Conservation (phyloP, 2,888 invertebrate genomes). For the Drosophila borborema region DNA sequence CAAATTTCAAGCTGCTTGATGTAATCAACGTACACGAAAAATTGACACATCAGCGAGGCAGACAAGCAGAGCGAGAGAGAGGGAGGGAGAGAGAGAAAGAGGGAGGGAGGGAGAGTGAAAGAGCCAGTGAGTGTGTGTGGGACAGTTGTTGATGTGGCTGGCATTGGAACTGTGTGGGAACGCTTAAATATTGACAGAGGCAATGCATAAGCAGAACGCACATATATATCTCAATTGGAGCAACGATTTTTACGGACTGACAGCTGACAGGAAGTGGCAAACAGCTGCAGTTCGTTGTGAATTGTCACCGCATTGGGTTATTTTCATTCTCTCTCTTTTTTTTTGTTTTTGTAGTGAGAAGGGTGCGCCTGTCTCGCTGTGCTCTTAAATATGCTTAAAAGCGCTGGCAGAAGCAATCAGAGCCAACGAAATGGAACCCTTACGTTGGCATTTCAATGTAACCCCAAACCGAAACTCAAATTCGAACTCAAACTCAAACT, state of each 20-base stretch:
- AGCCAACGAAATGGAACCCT: constrained; percentile 70
- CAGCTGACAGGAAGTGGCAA: constrained; percentile 70
- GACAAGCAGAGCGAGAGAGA: background rate
- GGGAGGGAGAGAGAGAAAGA: background rate
- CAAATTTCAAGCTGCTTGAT: constrained; percentile 2
- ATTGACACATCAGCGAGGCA: constrained; percentile 31
- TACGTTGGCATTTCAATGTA: constrained; percentile 69
- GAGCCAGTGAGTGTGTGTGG: background rate
- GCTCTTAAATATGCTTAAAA: constrained; percentile 35
- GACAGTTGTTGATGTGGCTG: background rate
- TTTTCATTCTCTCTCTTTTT: background rate
- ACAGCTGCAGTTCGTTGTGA: constrained; percentile 61
- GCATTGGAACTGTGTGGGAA: constrained; percentile 2
- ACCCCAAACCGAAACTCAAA: background rate
- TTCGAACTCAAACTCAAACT: constrained; percentile 5
- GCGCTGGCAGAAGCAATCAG: constrained; percentile 60
- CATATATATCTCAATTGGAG: constrained; percentile 3
- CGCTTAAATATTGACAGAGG: constrained; percentile 59
- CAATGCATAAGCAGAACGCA: background rate
- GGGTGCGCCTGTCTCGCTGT: background rate
- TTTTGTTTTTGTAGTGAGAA: background rate
- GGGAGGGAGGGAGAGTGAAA: background rate
- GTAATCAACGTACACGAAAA: constrained; percentile 16
- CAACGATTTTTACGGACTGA: constrained; percentile 25
- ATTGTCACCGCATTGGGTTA: constrained; percentile 19